Evolutionary conservation across 2,113 vertebrate species (phyloP).

Genomic region (Centropristis striata): DNA sequence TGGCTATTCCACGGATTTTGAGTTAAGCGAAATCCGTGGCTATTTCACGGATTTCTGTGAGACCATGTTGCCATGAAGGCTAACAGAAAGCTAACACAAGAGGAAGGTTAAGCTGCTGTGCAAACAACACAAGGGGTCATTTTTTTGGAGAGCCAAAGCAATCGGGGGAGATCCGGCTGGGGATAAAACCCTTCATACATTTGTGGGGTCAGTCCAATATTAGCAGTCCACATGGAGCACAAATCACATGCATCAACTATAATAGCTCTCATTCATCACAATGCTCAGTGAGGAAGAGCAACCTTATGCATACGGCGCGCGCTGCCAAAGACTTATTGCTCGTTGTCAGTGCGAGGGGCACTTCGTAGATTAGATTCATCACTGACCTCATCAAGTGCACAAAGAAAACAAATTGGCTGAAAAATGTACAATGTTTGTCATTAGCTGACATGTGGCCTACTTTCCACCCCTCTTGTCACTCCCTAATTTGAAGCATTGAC

Average conservation of each 20-base stretch:
- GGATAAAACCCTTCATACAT: background rate
- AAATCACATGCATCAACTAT: slow-evolving; percentile 64
- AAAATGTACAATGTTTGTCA: slow-evolving; percentile 75
- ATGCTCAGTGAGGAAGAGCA: slow-evolving; percentile 55
- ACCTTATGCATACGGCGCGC: slow-evolving; percentile 25
- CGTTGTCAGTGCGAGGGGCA: slow-evolving; percentile 57
- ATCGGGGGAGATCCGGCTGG: background rate
- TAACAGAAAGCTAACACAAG: too few species aligned
- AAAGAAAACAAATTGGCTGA: slow-evolving; percentile 74
- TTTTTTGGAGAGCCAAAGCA: background rate
- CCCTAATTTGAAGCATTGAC: slow-evolving; percentile 54
- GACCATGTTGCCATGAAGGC: too few species aligned
- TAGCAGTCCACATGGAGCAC: slow-evolving; percentile 44
- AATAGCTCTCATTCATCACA: slow-evolving; percentile 72
- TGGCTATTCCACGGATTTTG: too few species aligned
- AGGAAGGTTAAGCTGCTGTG: too few species aligned
- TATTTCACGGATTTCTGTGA: too few species aligned
- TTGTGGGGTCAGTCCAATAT: slow-evolving; percentile 44
- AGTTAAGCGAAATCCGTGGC: too few species aligned
- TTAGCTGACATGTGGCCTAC: slow-evolving; percentile 65
- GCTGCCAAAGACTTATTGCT: slow-evolving; percentile 58
- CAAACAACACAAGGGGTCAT: too few species aligned
- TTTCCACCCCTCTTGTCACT: slow-evolving; percentile 47
- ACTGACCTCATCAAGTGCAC: slow-evolving; percentile 69
- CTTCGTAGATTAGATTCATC: slow-evolving; percentile 72